These are phyloP conservation scores for Larimichthys polyactis DNA, from an alignment of 2,113 vertebrate species.

Conservation along the genomic window DNA sequence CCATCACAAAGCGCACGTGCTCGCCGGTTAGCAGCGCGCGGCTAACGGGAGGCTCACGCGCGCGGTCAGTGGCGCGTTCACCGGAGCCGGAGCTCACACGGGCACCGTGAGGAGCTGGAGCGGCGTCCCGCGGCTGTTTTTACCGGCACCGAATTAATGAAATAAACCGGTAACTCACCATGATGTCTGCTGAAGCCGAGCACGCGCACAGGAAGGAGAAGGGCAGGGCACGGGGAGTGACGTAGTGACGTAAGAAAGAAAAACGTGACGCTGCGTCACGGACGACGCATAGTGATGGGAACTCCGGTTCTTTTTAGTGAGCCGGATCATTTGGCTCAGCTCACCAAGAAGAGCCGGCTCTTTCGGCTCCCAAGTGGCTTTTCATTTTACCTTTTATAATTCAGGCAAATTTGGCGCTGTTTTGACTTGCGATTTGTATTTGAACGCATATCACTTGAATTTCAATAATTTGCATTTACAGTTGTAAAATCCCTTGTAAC, in stretches of 20 bases:
- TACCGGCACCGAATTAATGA: accelerated
- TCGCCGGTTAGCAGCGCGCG: conserved; percentile 51
- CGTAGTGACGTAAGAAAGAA: conserved; percentile 28
- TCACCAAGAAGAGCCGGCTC: no score
- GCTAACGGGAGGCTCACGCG: neutral
- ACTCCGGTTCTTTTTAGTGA: no score
- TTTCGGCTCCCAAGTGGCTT: no score
- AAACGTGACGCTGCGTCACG: conserved; percentile 36
- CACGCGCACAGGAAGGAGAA: conserved; percentile 52
- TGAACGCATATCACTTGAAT: no score
- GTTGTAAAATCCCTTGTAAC: no score
- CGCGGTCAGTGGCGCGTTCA: accelerated
- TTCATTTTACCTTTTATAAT: no score
- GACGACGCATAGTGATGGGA: neutral
- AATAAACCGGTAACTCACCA: conserved; percentile 71
- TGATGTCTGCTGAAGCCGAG: conserved; percentile 68
- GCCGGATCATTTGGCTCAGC: no score
- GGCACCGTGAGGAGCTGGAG: accelerated
- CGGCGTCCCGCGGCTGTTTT: accelerated
- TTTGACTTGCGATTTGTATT: no score
- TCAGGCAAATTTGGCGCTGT: no score
- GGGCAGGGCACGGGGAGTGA: conserved; percentile 33
- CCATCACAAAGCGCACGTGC: conserved; percentile 75
- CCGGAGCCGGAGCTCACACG: no score
- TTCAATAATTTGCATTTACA: no score